Conservation (phyloP, 2,797 vertebrate species). For the Clarias pachynema region DNA sequence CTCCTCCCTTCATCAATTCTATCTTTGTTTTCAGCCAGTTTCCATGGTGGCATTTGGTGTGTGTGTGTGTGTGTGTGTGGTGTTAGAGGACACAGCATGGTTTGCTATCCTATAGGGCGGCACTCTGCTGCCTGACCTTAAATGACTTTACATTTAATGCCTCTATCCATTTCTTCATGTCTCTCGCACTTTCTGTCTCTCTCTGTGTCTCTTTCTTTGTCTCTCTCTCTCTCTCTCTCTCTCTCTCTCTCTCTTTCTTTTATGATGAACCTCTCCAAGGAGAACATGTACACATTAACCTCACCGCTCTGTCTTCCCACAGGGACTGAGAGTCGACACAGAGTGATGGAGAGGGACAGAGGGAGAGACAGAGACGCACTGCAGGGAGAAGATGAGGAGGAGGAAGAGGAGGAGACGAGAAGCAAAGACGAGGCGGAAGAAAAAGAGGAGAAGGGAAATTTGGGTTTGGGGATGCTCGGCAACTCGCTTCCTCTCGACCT, state of each 20-base stretch:
- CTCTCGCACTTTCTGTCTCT: neutral
- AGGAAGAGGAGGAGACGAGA: constrained; percentile 76
- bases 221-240: constrained; percentile 18
- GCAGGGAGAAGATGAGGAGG: constrained; percentile 57
- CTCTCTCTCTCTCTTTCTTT: constrained; percentile 20
- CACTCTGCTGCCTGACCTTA: constrained; percentile 23
- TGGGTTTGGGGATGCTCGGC: constrained; percentile 81
- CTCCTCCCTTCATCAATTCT: constrained; percentile 18
- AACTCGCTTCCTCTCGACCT: constrained; percentile 75
- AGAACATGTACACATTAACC: neutral
- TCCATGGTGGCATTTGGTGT: constrained; percentile 44
- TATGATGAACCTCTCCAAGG: neutral
- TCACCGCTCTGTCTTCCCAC: constrained; percentile 43
- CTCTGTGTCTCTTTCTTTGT: constrained; percentile 5
- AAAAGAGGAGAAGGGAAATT: constrained; percentile 86
- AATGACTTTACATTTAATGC: constrained; percentile 35
- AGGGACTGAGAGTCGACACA: constrained; percentile 68
- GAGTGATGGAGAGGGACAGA: constrained; percentile 63
- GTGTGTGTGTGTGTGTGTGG: neutral
- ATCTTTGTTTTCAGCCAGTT: constrained; percentile 47
- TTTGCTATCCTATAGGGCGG: constrained; percentile 18
- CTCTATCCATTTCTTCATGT: neutral
- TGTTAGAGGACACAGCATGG: constrained; percentile 7
- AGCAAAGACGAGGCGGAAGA: constrained; percentile 72
- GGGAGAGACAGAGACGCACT: constrained; percentile 47